Base-by-base conservation (phyloP, 2,113 vertebrate genomes). In the Equus przewalskii region DNA sequence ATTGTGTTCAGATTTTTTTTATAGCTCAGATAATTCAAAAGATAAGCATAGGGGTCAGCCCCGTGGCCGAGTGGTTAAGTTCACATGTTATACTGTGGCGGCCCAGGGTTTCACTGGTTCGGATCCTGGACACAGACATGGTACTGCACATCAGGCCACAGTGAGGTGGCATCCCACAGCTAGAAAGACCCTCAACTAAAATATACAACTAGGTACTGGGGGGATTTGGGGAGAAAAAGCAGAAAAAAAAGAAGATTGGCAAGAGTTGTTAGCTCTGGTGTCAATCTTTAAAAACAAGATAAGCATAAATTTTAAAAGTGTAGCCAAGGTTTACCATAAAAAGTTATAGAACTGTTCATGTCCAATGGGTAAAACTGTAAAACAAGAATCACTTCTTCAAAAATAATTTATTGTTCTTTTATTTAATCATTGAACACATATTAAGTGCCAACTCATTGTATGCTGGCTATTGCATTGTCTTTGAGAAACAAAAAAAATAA, bases 231-330 rank as follows among this genome's bases (percentile, higher is more conserved):
- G 36, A 41, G 36, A 41, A 41, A 41, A 41, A 41, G 36, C 36
- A 41, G 36, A 41, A 41, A 41, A 41, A 41, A 41, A 41, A 41
- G 36, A 41, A 41, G 36, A 41, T 41, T 41, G 36, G 36, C 36
- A 41, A 41, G 36, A 41, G 36, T 41, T 41, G 36, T 41, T 41
- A 41, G 36, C 36, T 41, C 36, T 41, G 36, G 36, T 41, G 36
- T 3, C 36, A 41, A 41, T 41, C 36, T 41, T 41, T 41, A 41
- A 41, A 41, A 41, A 41, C 36, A 96, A n/a, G n/a, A 85, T 95
- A 94, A 93, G 4, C 91, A 98, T 90, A 97, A 96, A 95, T 96
- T 79, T 96, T 78, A 97, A 98, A 97, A 69, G 14, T 22, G 97
- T 96, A 26, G 94, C 16, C 24, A 92, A 97, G 73, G 79, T 89